phyloP scores from a whole-genome alignment of 2,113 vertebrate genomes.

The Chrysochloris asiatica region DNA sequence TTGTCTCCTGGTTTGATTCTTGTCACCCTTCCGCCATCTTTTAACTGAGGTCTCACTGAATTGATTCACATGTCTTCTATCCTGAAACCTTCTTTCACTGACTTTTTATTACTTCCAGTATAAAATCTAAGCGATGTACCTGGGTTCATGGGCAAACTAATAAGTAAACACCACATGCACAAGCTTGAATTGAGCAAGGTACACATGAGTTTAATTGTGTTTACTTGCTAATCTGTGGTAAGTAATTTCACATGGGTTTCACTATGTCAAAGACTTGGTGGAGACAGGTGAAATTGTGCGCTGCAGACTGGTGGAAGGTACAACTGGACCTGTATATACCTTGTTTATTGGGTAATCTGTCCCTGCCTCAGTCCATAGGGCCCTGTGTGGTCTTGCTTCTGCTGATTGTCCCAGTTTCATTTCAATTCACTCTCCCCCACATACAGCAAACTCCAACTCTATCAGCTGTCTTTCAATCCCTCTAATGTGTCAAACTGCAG shows the following conservation, averaged over 20 bases:
- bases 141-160: not conserved
- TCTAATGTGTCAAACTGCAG: not conserved
- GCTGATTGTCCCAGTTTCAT: not conserved
- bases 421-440: not conserved
- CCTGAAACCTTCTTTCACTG: not conserved
- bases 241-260: too few relatives aligned
- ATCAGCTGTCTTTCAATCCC: not conserved
- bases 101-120: not conserved
- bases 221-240: too few relatives aligned
- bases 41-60: not conserved
- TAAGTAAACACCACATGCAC: too few relatives aligned
- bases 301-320: too few relatives aligned
- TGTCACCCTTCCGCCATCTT: not conserved
- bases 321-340: too few relatives aligned
- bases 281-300: too few relatives aligned
- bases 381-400: not conserved
- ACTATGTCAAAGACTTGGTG: too few relatives aligned
- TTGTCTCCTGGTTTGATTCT: not conserved
- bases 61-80: not conserved
- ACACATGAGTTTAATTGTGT: too few relatives aligned
- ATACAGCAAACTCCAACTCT: not conserved
- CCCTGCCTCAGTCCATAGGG: not conserved
- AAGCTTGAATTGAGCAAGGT: too few relatives aligned
- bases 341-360: too few relatives aligned
- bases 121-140: not conserved